These are phyloP conservation scores for Mycetomoellerius zeteki DNA, from an alignment of 1,140 invertebrate genomes.

Conservation along the genomic window DNA sequence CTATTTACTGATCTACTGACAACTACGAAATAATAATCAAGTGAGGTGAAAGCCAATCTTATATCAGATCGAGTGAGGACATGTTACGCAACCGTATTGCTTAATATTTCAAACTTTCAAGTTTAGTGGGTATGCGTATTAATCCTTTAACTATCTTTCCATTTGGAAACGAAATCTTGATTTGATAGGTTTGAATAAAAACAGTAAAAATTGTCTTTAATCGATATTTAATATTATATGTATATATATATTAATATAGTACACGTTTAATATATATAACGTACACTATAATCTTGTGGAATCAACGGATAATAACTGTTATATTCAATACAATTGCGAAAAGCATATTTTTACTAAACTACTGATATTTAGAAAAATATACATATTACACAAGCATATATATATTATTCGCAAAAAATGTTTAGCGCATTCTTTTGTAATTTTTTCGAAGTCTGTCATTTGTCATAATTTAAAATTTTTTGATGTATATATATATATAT, in stretches of 20 bases:
- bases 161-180: slow-evolving; percentile 31
- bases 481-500: not conserved
- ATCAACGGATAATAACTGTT: slow-evolving; percentile 7
- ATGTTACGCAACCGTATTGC: slow-evolving; percentile 75
- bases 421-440: slow-evolving; percentile 11
- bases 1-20: slow-evolving; percentile 61
- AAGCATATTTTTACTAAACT: slow-evolving; percentile 1
- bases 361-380: slow-evolving; percentile 1
- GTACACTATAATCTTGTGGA: slow-evolving; percentile 1
- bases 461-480: slow-evolving; percentile 25
- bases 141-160: not conserved
- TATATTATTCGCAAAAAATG: slow-evolving; percentile 21
- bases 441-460: not conserved
- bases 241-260: slow-evolving; percentile 34
- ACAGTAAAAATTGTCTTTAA: slow-evolving; percentile 76
- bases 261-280: slow-evolving; percentile 27
- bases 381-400: not conserved
- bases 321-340: not conserved
- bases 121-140: slow-evolving; percentile 35
- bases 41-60: slow-evolving; percentile 79
- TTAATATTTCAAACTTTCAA: slow-evolving; percentile 73
- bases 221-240: slow-evolving; percentile 75
- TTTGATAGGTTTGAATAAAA: slow-evolving; percentile 80
- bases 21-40: slow-evolving; percentile 78
- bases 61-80: slow-evolving; percentile 68